Base-by-base conservation (phyloP, 2,888 invertebrate genomes). In the Lycophotia porphyrea region DNA sequence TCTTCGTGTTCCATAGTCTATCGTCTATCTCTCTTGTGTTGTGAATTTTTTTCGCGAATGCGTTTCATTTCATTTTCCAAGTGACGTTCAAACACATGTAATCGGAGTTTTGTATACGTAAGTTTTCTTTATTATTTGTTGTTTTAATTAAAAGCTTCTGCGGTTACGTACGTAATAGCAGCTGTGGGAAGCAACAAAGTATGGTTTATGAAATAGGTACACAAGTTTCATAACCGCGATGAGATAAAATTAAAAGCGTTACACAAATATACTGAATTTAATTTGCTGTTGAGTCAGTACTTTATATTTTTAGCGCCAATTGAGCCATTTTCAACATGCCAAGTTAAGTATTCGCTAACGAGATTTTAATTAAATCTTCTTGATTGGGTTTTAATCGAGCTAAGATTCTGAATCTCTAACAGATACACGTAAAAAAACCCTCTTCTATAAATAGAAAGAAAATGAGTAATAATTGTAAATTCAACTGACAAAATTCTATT, bases 1-100 rank as follows among this genome's bases (percentile, higher is more conserved):
- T 69, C 39, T 18, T 27, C 88, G 85, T 84, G 80, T 83, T 83
- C 85, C 78, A 78, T 81, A 85, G 82, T 88, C 88, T 80, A 87
- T 39, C 39, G 15, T 85, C 79, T 84, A 84, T 87, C 49, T 63
- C 9, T 52, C 39, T 47, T 68, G 84, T 84, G 84, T 73, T 79
- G 84, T 84, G 78, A 39, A 42, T 71, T 9, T 2, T 58, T 81
- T 68, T 60, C 42, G 61, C 82, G 44, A 27, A 71, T 71, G 69
- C 49, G 39, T 13, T 39, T 39, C 39, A 39, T 39, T 39, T 13
- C 13, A 39, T 75, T 65, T 71, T 60, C 15, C 27, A 52, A 55
- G 84, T 84, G 84, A 55, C 65, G 39, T 74, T 27, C 13, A 34
- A 71, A 63, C 42, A 61, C 34, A 65, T 69, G 78, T 81, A 70